phyloP scores from a whole-genome alignment of 2,113 vertebrate species.

The Pseudorasbora parva region DNA sequence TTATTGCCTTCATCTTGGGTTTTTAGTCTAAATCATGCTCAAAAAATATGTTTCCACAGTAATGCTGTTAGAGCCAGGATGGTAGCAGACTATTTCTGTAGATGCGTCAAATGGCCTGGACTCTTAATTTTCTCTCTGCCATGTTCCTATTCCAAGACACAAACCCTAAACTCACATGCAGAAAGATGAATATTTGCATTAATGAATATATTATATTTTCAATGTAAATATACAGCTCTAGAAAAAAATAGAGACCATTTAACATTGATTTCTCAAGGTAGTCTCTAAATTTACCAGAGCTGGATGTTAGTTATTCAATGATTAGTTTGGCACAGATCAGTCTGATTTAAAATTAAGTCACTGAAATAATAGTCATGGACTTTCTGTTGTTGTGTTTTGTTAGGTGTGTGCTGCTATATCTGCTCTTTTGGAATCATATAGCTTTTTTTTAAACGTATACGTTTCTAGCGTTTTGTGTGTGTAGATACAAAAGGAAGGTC shows the following conservation, averaged over 20 bases:
- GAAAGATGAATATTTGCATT: not conserved
- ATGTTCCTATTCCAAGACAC: not conserved
- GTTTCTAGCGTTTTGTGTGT: constrained; percentile 41
- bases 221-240: too few species aligned
- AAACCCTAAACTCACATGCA: not conserved
- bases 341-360: not conserved
- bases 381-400: constrained; percentile 2
- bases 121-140: not conserved
- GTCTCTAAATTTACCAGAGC: too few species aligned
- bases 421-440: not conserved
- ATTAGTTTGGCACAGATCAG: not conserved
- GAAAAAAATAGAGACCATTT: too few species aligned
- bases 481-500: constrained; percentile 61
- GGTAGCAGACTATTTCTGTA: not conserved
- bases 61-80: not conserved
- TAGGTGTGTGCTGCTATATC: not conserved
- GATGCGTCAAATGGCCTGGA: not conserved
- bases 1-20: not conserved
- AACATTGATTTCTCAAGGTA: too few species aligned
- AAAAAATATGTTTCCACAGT: not conserved
- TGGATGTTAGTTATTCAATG: too few species aligned
- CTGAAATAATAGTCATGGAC: not conserved
- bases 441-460: not conserved
- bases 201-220: constrained; percentile 8
- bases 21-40: not conserved